Evolutionary conservation across 2,797 vertebrate species (phyloP).

Genomic region (Paramormyrops hopkinsi): DNA sequence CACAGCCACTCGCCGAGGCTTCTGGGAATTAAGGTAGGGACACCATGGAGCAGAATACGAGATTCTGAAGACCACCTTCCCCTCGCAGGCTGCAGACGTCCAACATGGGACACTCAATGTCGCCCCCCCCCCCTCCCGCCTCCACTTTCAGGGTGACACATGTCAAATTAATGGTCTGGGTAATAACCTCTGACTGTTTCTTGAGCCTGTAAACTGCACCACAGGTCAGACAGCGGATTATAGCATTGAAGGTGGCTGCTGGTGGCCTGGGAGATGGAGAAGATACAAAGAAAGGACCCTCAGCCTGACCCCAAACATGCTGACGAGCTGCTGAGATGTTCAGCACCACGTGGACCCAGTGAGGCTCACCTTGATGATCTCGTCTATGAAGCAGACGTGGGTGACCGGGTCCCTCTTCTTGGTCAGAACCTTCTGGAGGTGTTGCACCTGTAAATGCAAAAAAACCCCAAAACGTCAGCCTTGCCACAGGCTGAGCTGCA

Average conservation of each 20-base stretch:
- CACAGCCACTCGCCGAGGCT: background rate
- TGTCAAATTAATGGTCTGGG: background rate
- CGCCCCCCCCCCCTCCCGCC: background rate
- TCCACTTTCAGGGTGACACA: background rate
- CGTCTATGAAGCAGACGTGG: slow-evolving; percentile 92
- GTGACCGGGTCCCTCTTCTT: slow-evolving; percentile 95
- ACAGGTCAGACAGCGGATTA: background rate
- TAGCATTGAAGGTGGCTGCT: background rate
- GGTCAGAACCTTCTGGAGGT: slow-evolving; percentile 87
- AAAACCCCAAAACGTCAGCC: background rate
- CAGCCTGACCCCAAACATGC: background rate
- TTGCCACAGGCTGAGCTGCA: too few relatives aligned
- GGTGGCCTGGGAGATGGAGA: background rate
- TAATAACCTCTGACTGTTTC: background rate
- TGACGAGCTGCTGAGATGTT: background rate
- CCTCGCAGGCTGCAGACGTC: background rate
- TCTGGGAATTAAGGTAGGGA: background rate
- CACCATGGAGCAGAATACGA: background rate
- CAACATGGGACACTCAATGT: background rate
- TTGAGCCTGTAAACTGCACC: background rate
- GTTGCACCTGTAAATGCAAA: slow-evolving; percentile 72
- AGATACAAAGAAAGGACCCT: background rate
- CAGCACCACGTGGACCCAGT: background rate
- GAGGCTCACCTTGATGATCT: slow-evolving; percentile 81
- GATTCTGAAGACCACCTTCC: background rate